Conservation (phyloP, 2,113 vertebrate genomes). For the Zosterops japonicus region DNA sequence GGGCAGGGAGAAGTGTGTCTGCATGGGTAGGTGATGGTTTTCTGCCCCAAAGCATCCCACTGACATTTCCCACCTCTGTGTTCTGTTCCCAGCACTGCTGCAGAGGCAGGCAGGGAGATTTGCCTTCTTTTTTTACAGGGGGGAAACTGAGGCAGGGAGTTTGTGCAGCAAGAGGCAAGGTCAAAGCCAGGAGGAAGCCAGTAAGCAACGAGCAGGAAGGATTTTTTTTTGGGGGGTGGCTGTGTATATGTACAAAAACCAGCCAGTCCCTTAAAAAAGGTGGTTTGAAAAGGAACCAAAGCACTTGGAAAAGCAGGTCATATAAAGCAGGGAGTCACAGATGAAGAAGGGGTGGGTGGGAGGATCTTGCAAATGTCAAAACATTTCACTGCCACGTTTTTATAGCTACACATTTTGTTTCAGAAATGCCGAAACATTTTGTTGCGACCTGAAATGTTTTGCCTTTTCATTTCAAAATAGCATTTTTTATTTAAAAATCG, state of each 20-base stretch:
- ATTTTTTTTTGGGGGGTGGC: neutral
- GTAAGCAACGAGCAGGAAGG: fast-evolving
- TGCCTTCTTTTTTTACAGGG: neutral
- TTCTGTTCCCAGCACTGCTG: neutral
- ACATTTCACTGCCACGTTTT: slow-evolving; percentile 40
- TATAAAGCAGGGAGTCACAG: neutral
- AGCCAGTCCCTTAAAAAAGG: neutral
- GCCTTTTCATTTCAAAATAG: slow-evolving; percentile 47
- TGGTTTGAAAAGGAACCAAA: neutral
- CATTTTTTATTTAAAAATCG: slow-evolving; percentile 39
- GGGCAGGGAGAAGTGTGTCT: fast-evolving
- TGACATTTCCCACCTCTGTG: neutral
- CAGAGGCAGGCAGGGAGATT: neutral
- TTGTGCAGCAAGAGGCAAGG: neutral
- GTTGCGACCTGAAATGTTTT: slow-evolving; percentile 55
- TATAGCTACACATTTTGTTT: slow-evolving; percentile 37
- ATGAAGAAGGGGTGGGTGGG: slow-evolving; percentile 38
- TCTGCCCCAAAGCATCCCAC: neutral
- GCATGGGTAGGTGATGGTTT: neutral
- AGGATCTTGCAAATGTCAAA: slow-evolving; percentile 47
- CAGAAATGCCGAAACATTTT: slow-evolving; percentile 41
- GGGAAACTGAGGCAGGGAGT: neutral
- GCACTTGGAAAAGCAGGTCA: neutral
- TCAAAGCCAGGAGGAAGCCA: neutral
- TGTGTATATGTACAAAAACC: fast-evolving